A percentile compares a stretch with the other conserved stretches of the same genome.
These are phyloP conservation scores for Lethrus apterus DNA, from an alignment of 1,140 invertebrate species.

Conservation along the genomic window DNA sequence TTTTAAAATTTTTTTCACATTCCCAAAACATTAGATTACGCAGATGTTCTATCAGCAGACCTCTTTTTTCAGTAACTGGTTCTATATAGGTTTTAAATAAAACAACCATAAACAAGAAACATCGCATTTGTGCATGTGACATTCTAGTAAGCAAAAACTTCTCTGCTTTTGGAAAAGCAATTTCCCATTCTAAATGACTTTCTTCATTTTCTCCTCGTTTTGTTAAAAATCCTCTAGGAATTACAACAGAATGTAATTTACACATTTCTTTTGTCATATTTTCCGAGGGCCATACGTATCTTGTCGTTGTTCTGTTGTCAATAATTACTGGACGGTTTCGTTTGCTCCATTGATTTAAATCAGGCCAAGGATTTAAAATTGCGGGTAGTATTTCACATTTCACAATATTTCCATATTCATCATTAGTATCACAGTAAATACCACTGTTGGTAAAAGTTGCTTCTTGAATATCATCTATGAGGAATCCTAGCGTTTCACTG, in stretches of 20 bases:
- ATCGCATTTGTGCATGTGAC: constrained; percentile 58
- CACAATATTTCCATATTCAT: constrained; percentile 19
- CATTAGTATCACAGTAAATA: constrained; percentile 30
- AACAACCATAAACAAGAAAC: constrained; percentile 56
- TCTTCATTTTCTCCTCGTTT: constrained; percentile 50
- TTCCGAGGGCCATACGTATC: constrained; percentile 58
- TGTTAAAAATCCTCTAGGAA: constrained; percentile 57
- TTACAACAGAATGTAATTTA: constrained; percentile 58
- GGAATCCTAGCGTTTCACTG: constrained; percentile 27
- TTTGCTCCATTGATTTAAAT: constrained; percentile 23
- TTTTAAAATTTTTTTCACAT: constrained; percentile 59
- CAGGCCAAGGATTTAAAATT: constrained; percentile 30
- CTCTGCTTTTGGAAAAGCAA: constrained; percentile 65
- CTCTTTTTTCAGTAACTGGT: constrained; percentile 47
- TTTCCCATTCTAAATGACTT: constrained; percentile 59
- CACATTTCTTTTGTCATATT: constrained; percentile 56
- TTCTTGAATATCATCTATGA: constrained; percentile 15
- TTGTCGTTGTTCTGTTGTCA: constrained; percentile 22
- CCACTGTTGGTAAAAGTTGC: constrained; percentile 26
- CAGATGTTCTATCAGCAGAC: constrained; percentile 58
- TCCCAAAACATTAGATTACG: constrained; percentile 71
- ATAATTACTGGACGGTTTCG: constrained; percentile 28
- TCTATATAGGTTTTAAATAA: constrained; percentile 62
- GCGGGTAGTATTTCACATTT: constrained; percentile 29
- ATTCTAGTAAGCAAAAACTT: constrained; percentile 62